Evolutionary conservation across 2,113 vertebrate genomes (phyloP), one percentile per base, ranked within the genome.

Genomic region (Uria aalge): DNA sequence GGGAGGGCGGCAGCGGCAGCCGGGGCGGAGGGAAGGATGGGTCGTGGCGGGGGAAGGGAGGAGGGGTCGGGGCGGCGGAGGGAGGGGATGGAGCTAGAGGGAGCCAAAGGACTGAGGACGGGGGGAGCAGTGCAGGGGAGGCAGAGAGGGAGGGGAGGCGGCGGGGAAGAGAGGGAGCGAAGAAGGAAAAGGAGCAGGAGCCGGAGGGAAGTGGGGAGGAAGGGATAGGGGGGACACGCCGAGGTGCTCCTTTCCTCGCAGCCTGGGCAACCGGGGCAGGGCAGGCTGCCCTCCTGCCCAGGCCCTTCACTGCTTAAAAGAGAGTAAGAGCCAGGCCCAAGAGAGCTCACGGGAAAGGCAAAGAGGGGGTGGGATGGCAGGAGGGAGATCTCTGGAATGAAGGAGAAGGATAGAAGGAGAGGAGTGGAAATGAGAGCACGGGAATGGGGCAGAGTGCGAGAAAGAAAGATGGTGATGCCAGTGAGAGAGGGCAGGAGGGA

Each of bases 71-170:
- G 38, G 59, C 16, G 48, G 15, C 3, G 48, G 63, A 90, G 92
- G 84, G 84, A 87, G 94, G 90, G 75, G 80, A 83, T 43, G 88
- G 85, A 90, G 91, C 91, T 81, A 77, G 88, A 74, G 73, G 81
- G 88, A 92, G 90, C 85, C 73, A 93, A 90, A 90, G 88, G 55
- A 20, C 74, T 66, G 88, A 53, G 52, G 23, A 63, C 34, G 5
- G 26, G 59, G 77, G 52, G 71, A 87, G 85, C 4, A 11, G 50
- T 2, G 53, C 45, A 12, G 45, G 8, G 48, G 23, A n/a, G 32
- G 43, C 40, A 60, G 52, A 47, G 14, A 36, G 23, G 22, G 27
- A 48, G 30, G 38, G 10, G 34, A 53, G 36, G 40, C 4, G 32
- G 23, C 21, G 11, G n/a, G 26, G 47, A 60, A 45, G 41, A 40